phyloP scores from a whole-genome alignment of 2,888 invertebrate genomes.

The Diachrysia chrysitis region DNA sequence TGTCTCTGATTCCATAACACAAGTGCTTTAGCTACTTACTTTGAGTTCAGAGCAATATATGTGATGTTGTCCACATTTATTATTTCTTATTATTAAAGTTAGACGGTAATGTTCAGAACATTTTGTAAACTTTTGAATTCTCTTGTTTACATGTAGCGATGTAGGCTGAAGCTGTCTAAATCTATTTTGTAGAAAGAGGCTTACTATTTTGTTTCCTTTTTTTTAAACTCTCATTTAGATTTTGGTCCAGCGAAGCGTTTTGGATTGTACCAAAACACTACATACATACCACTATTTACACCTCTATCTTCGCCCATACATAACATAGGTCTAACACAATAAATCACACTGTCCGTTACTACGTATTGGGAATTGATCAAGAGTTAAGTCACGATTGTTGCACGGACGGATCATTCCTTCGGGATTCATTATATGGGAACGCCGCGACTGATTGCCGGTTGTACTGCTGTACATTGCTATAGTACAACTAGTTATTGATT shows the following conservation, averaged over 20 bases:
- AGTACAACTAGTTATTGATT: constrained; percentile 9
- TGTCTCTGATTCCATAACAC: too few relatives aligned
- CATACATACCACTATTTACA: neutral
- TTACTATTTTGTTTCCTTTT: too few relatives aligned
- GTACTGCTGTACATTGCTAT: constrained; percentile 48
- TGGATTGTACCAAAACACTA: neutral
- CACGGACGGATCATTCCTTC: constrained; percentile 78
- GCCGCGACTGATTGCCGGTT: constrained; percentile 78
- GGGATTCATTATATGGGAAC: constrained; percentile 86
- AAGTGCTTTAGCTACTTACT: too few relatives aligned
- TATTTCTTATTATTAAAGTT: too few relatives aligned
- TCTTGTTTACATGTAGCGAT: too few relatives aligned
- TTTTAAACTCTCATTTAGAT: too few relatives aligned
- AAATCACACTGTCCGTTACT: constrained; percentile 69
- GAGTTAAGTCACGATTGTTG: constrained; percentile 87
- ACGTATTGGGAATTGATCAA: constrained; percentile 85
- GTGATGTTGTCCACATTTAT: too few relatives aligned
- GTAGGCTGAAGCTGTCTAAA: too few relatives aligned
- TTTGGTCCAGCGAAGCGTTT: neutral
- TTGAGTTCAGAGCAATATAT: too few relatives aligned
- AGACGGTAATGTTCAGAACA: too few relatives aligned
- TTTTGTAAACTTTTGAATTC: too few relatives aligned
- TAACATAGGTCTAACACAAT: constrained; percentile 64
- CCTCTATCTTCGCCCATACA: constrained; percentile 34
- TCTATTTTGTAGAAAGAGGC: too few relatives aligned